phyloP scores from a whole-genome alignment of 1,140 invertebrate species.

The Neodiprion fabricii region DNA sequence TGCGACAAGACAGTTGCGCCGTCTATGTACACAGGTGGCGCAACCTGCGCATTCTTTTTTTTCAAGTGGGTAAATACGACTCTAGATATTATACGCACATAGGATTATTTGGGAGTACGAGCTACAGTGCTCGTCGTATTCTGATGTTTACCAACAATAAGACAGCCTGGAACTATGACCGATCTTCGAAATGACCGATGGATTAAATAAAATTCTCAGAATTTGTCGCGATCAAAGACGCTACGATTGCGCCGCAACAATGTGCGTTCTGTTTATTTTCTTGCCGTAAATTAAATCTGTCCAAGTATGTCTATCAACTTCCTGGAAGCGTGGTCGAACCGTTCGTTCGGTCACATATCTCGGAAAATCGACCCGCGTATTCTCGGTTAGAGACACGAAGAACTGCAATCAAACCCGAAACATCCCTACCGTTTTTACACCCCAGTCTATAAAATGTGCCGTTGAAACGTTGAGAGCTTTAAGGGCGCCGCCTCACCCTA shows the following conservation, averaged over 20 bases:
- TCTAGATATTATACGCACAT: too few relatives aligned
- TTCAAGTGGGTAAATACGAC: too few relatives aligned
- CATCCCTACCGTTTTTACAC: conserved; percentile 10
- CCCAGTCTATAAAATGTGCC: conserved; percentile 6
- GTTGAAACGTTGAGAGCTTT: not conserved
- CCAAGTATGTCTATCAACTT: not conserved
- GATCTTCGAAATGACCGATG: too few relatives aligned
- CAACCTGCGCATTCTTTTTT: too few relatives aligned
- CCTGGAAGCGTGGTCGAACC: not conserved
- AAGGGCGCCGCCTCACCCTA: not conserved
- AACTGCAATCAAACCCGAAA: conserved; percentile 13
- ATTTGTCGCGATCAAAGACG: too few relatives aligned
- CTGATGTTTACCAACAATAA: too few relatives aligned
- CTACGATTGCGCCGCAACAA: not conserved
- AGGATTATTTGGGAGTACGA: too few relatives aligned
- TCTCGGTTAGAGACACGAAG: not conserved
- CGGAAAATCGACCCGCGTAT: not conserved
- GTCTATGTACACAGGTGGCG: too few relatives aligned
- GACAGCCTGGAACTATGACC: too few relatives aligned
- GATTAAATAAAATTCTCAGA: too few relatives aligned
- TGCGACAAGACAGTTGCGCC: too few relatives aligned
- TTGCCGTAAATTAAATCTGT: not conserved
- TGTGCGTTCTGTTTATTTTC: not conserved
- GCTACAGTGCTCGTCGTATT: too few relatives aligned
- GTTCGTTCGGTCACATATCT: not conserved